Base-by-base conservation (phyloP, 2,797 vertebrate species). In the Danio albolineatus region DNA sequence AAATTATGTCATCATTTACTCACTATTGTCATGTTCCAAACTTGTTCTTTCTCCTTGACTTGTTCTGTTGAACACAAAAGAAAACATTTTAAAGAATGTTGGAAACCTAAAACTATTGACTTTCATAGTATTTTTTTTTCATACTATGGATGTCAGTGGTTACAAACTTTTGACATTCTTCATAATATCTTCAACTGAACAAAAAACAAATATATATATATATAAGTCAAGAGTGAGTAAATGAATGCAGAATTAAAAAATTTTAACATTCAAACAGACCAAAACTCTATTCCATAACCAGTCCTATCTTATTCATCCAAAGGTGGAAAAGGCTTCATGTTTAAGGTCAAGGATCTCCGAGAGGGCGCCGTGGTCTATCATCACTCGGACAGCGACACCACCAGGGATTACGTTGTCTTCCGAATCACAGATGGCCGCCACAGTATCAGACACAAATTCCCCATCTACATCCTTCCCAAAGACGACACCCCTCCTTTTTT, bases 251-350 rank as follows among this genome's bases (percentile, higher is more conserved):
- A 70, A 10, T 19, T 17, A 17, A 0, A 17, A 0, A 0, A 19
- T 54, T 41, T 53, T 54, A 44, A 46, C 62, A 56, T 14, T 71
- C 12, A 43, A 36, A 49, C 7, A 28, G 17, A 12, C 13, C 51
- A 5, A 17, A 56, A 44, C 1, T 5, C 1, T 44, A 10, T 43
- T 44, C 7, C 0, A 5, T 38, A 78, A 78, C 16, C 16, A 78
- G 14, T 60, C 10, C 0, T 17, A 62, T 73, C 7, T 56, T 39
- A 9, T 79, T 66, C 49, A 39, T 79, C 28, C 54, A 36, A 76
- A 95, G 94, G 94, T 77, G 89, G 90, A 76, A 94, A 95, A 89
- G 95, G 89, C 19, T 95, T 96, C 81, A 89, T 94, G 89, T 94
- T 95, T 41, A 79, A 88, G 17, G 90, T 95, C 73, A 88, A 85